phyloP scores from a whole-genome alignment of 2,797 vertebrate genomes.

The Lophius americanus region DNA sequence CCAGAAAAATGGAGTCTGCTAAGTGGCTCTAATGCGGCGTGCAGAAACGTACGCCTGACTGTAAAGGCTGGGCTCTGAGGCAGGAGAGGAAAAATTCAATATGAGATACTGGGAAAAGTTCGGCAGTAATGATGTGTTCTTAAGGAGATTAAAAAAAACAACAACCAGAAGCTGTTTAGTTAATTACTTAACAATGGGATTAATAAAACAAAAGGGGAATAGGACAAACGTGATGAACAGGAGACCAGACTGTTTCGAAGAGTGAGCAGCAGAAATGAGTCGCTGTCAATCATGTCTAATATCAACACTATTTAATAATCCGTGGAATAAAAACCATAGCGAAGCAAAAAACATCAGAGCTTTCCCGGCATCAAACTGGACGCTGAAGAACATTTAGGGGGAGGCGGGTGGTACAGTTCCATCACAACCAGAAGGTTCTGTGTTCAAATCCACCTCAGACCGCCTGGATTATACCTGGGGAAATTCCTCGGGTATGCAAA shows the following conservation, averaged over 20 bases:
- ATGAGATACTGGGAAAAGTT: background rate
- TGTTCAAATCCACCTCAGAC: too few relatives aligned
- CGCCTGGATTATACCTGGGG: too few relatives aligned
- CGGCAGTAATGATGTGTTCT: background rate
- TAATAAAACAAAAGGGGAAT: background rate
- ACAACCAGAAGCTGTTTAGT: background rate
- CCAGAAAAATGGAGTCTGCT: background rate
- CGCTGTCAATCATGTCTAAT: background rate
- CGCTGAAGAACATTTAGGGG: too few relatives aligned
- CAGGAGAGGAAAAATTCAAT: background rate
- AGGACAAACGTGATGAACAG: background rate
- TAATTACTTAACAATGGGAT: conserved; percentile 1
- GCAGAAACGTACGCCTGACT: background rate
- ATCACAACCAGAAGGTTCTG: too few relatives aligned
- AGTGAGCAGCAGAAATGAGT: too few relatives aligned
- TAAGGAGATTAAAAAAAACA: background rate
- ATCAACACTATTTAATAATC: conserved; percentile 3
- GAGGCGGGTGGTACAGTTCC: too few relatives aligned
- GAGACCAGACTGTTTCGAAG: too few relatives aligned
- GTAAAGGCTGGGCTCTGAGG: background rate
- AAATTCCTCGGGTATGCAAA: too few relatives aligned
- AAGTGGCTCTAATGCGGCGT: conserved; percentile 12
- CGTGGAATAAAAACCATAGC: too few relatives aligned
- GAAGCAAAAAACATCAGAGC: too few relatives aligned
- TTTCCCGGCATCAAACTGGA: too few relatives aligned